phyloP scores from a whole-genome alignment of 2,888 invertebrate species.

The Drosophila siamana region DNA sequence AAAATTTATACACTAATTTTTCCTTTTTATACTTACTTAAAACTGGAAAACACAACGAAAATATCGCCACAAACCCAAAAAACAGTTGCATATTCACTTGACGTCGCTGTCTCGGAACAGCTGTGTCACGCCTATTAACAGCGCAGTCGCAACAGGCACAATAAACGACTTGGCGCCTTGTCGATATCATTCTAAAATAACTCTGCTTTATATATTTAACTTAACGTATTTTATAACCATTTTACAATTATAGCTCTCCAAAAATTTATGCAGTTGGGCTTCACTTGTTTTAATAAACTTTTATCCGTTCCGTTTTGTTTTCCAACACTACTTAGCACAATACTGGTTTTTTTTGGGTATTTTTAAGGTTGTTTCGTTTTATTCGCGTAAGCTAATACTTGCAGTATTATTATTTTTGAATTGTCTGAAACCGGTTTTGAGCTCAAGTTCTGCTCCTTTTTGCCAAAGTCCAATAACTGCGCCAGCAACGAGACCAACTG shows the following conservation, averaged over 20 bases:
- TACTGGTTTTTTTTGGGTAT: constrained; percentile 29
- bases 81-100: constrained; percentile 29
- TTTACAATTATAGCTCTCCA: constrained; percentile 2
- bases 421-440: constrained; percentile 70
- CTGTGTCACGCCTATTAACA: constrained; percentile 11
- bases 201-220: constrained; percentile 3
- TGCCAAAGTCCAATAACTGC: constrained; percentile 17
- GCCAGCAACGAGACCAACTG: constrained; percentile 40
- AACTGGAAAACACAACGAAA: constrained; percentile 50
- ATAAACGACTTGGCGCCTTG: constrained; percentile 55
- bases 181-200: constrained; percentile 61
- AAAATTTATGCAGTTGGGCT: not conserved
- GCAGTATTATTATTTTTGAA: constrained; percentile 48
- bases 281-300: constrained; percentile 1
- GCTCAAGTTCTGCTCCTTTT: constrained; percentile 52
- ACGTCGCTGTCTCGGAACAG: constrained; percentile 32
- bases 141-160: constrained; percentile 55
- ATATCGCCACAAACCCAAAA: constrained; percentile 50
- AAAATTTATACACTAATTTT: not conserved
- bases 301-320: constrained; percentile 6
- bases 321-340: not conserved
- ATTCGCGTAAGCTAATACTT: constrained; percentile 46
- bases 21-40: constrained; percentile 54
- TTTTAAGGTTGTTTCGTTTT: constrained; percentile 72
- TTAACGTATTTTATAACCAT: constrained; percentile 22